Conservation (phyloP, 2,797 vertebrate genomes). For the Dryobates pubescens region DNA sequence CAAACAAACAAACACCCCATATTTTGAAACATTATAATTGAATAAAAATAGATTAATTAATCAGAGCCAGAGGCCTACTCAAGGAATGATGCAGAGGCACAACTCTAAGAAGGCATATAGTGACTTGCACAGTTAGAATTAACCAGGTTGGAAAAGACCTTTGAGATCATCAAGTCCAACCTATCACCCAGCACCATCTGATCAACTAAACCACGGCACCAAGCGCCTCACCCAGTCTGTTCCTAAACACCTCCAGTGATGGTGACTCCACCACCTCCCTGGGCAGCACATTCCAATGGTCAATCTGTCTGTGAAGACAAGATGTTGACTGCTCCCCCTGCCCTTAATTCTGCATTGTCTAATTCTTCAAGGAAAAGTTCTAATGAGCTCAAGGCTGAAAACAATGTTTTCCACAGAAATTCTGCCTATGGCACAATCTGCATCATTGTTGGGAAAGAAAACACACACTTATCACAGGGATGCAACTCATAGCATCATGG, state of each 20-base stretch:
- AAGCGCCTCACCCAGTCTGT: no score
- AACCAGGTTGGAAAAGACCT: no score
- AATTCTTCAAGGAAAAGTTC: background rate
- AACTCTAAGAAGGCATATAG: background rate
- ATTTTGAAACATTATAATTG: background rate
- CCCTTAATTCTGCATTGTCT: background rate
- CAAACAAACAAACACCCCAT: background rate
- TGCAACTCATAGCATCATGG: background rate
- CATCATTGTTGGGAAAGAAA: no score
- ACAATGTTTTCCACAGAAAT: background rate
- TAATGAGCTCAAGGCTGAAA: background rate
- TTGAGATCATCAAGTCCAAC: no score
- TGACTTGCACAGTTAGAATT: no score
- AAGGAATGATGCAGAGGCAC: background rate
- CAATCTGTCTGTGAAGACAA: background rate
- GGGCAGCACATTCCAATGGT: no score
- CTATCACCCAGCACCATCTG: no score
- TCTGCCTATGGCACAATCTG: background rate
- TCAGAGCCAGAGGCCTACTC: background rate
- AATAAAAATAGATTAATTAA: background rate
- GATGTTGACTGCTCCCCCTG: background rate
- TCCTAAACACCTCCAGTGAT: no score
- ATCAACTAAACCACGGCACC: no score
- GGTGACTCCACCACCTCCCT: no score
- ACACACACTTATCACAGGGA: rapidly evolving